A percentile compares a stretch with the other conserved stretches of the same genome.
phyloP scores from a whole-genome alignment of 2,888 invertebrate species.

The Leptopilina drosophilae region DNA sequence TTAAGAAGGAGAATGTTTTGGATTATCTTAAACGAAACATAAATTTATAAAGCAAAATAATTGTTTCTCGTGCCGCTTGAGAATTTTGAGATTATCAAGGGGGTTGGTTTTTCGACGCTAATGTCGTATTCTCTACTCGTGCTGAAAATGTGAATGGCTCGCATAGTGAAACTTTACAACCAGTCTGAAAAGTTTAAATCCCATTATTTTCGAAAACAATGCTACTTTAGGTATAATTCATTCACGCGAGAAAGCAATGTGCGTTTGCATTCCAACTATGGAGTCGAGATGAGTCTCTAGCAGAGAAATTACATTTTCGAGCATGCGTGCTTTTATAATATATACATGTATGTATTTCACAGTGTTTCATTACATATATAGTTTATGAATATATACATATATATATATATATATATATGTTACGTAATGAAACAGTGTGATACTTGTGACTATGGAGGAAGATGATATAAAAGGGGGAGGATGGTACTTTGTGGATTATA shows the following conservation, averaged over 20 bases:
- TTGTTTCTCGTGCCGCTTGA: too few species aligned
- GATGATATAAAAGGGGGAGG: slow-evolving; percentile 32
- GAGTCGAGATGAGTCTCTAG: slow-evolving; percentile 17
- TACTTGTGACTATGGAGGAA: slow-evolving; percentile 14
- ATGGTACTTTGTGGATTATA: slow-evolving; percentile 64
- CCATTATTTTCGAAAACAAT: slow-evolving; percentile 31
- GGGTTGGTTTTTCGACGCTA: neutral
- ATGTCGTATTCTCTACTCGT: neutral
- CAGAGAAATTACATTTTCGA: slow-evolving; percentile 38
- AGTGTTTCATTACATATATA: too few species aligned
- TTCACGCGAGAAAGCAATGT: slow-evolving; percentile 3
- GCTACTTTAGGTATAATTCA: slow-evolving; percentile 8
- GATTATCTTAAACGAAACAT: too few species aligned
- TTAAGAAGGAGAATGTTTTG: too few species aligned
- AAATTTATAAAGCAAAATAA: too few species aligned
- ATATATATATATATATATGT: slow-evolving; percentile 4
- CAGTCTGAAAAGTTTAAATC: slow-evolving; percentile 24
- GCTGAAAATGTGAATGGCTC: neutral
- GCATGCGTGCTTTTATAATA: slow-evolving; percentile 28
- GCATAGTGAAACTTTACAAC: slow-evolving; percentile 10
- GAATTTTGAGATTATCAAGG: neutral
- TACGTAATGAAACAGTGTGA: neutral
- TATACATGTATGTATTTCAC: too few species aligned
- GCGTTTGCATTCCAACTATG: slow-evolving; percentile 15
- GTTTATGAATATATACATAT: neutral